Evolutionary conservation across 64 coral and sea anemone species (phyloP), one percentile per base, ranked within the genome.

Genomic region (Stichodactyla helianthus): DNA sequence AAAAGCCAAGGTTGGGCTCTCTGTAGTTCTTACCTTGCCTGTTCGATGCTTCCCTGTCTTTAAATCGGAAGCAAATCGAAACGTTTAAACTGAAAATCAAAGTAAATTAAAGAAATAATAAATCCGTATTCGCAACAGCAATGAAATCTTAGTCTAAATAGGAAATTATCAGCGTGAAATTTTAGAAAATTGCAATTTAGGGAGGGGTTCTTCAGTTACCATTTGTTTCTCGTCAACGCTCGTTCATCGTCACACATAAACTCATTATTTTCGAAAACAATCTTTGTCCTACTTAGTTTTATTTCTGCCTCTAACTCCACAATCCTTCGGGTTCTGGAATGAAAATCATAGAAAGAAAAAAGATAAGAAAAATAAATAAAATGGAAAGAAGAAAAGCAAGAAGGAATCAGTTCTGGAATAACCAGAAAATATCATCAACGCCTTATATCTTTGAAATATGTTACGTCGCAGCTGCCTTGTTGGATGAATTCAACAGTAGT

Each of bases 191-290:
- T 16, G 0, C 4, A 57, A 82, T 28, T 51, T 7, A 53, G 18
- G 6, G 51, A 82, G 54, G 79, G 54, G 50, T 55, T 11, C 71
- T 31, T 20, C 27, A 50, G 53, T 91, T 65, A 91, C 89, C 89
- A 91, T 86, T 91, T 91, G 51, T 91, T 53, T 28, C 71, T 58
- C 4, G 83, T 62, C 13, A n/a, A 20, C 19, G 62, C 62, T 83
- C 54, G 55, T 68, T 62, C 70, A 15, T 76, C 31, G 25, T 58
- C 67, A 14, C 89, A 91, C 68, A 91, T 60, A 50, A 50, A 52
- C 16, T 91, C 71, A 20, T 78, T 64, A 55, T 77, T 91, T 62
- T 91, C 89, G 1, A 91, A 27, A 18, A 77, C 83, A 18, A 91
- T 91, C 89, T 78, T 74, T 15, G 56, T 79, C 60, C 83, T 74